Conservation (phyloP, 2,888 invertebrate genomes). For the Apomyelois bistriatella region DNA sequence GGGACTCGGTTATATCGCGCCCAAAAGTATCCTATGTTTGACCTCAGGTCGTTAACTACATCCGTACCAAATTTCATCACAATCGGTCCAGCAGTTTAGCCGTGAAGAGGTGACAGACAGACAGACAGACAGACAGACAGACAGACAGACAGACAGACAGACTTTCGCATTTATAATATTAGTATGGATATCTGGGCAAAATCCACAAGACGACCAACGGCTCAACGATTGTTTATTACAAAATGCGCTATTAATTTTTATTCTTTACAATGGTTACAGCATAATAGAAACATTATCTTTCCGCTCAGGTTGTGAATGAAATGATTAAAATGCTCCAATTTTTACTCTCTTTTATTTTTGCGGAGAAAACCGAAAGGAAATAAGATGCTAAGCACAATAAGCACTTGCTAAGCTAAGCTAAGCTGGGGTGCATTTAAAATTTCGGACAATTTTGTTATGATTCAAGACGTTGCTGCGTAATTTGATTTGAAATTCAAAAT, state of each 20-base stretch:
- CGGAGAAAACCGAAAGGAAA: slow-evolving; percentile 19
- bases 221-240: no score
- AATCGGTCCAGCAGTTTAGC: no score
- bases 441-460: slow-evolving; percentile 14
- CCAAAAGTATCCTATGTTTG: no score
- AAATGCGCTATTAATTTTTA: slow-evolving; percentile 49
- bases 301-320: slow-evolving; percentile 57
- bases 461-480: slow-evolving; percentile 11
- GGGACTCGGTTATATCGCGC: no score
- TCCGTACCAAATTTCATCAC: no score
- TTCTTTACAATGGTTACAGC: slow-evolving; percentile 60
- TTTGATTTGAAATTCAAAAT: slow-evolving; percentile 10
- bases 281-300: slow-evolving; percentile 66
- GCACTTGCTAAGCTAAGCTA: slow-evolving; percentile 13
- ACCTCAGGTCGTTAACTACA: no score
- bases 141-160: no score
- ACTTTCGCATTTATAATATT: no score
- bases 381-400: slow-evolving; percentile 13
- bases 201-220: no score
- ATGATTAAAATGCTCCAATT: slow-evolving; percentile 65
- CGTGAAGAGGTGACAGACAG: no score
- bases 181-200: no score
- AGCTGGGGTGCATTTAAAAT: slow-evolving; percentile 14
- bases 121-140: no score
- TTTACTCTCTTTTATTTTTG: slow-evolving; percentile 38